A percentile compares a stretch with the other conserved stretches of the same genome.
Evolutionary conservation across 2,113 vertebrate genomes (phyloP).

Genomic region (Hippolais icterina): DNA sequence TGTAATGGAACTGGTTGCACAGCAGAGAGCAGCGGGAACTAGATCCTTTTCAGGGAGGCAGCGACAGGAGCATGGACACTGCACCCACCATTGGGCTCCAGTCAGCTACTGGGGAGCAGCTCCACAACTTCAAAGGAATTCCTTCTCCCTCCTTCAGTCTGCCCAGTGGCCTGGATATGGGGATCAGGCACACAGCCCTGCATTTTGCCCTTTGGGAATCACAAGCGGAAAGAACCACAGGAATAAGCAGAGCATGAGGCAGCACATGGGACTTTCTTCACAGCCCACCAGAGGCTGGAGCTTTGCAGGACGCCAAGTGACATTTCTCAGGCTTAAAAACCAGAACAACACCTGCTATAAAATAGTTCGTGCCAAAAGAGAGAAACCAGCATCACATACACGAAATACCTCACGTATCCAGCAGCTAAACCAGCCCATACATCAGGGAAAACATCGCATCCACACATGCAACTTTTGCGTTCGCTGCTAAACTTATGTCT

Average conservation of each 20-base stretch:
- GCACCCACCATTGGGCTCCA: not conserved
- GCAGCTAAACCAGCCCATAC: rapidly evolving
- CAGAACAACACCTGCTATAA: not conserved
- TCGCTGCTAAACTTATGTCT: not conserved
- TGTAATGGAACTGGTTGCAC: not conserved
- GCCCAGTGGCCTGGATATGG: not conserved
- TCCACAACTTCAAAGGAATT: conserved; percentile 33
- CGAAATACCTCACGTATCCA: not conserved
- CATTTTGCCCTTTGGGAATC: not conserved
- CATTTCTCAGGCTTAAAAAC: not conserved
- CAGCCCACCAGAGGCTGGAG: not conserved
- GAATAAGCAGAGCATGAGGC: not conserved
- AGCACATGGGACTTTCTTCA: not conserved
- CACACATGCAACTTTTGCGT: not conserved
- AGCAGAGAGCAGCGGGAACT: not conserved
- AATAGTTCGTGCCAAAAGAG: not conserved
- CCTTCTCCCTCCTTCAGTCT: not conserved
- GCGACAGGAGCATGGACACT: not conserved
- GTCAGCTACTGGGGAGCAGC: not conserved
- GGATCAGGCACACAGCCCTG: not conserved
- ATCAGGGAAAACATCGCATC: not conserved
- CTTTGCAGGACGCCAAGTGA: not conserved
- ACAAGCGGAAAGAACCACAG: not conserved
- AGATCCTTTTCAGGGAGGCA: not conserved
- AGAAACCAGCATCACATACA: not conserved